phyloP scores from a whole-genome alignment of 2,888 invertebrate species.

The Esperia sulphurella region DNA sequence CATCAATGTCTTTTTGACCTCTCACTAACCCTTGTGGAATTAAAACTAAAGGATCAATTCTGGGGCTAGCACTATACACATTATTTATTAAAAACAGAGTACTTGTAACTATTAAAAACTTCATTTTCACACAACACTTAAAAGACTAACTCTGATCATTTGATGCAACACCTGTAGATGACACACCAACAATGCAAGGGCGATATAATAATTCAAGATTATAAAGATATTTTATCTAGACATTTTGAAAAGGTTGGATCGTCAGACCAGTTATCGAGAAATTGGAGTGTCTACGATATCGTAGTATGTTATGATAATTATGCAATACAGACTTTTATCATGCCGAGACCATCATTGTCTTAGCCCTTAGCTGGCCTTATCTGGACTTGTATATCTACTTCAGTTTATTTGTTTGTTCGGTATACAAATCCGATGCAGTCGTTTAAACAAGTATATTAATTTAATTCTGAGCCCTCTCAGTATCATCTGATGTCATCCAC shows the following conservation, averaged over 20 bases:
- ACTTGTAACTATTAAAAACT: slow-evolving; percentile 23
- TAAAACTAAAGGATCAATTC: slow-evolving; percentile 63
- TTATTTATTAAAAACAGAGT: slow-evolving; percentile 21
- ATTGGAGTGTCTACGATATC: background rate
- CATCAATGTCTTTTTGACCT: slow-evolving; percentile 54
- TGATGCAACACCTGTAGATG: background rate
- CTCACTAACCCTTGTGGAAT: slow-evolving; percentile 60
- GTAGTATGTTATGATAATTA: background rate
- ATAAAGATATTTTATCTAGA: slow-evolving; percentile 44
- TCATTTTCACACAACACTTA: slow-evolving; percentile 24
- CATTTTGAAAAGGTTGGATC: slow-evolving; percentile 24
- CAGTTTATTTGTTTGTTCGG: too few relatives aligned
- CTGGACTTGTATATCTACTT: too few relatives aligned
- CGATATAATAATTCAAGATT: slow-evolving; percentile 16
- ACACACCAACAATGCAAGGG: slow-evolving; percentile 8
- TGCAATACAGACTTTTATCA: too few relatives aligned
- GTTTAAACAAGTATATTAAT: too few relatives aligned
- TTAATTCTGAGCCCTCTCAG: too few relatives aligned
- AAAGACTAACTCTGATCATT: background rate
- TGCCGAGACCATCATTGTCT: too few relatives aligned
- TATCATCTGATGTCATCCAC: too few relatives aligned
- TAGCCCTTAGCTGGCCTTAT: too few relatives aligned
- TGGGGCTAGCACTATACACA: slow-evolving; percentile 30
- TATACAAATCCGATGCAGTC: too few relatives aligned
- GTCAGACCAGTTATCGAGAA: background rate